Evolutionary conservation across 2,797 vertebrate species (phyloP).

Genomic region (Otus scops): DNA sequence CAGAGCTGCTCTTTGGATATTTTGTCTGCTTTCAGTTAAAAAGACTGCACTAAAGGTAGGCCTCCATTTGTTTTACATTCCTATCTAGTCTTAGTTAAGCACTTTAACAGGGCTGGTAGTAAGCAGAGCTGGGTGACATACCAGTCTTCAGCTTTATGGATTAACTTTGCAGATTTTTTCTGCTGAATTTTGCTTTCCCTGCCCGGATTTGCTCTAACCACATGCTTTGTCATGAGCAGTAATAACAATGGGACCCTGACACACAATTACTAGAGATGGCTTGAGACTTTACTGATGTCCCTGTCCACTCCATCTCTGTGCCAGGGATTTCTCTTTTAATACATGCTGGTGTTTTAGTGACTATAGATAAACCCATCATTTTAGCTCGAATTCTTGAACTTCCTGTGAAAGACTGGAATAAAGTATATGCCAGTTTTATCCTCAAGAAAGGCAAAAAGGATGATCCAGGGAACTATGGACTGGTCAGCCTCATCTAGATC

Average conservation of each 20-base stretch:
- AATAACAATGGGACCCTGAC: neutral
- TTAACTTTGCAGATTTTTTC: neutral
- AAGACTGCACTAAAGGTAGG: neutral
- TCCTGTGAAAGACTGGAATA: neutral
- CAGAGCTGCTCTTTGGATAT: neutral
- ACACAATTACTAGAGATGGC: neutral
- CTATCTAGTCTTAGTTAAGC: neutral
- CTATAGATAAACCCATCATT: neutral
- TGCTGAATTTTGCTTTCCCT: neutral
- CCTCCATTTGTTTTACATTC: neutral
- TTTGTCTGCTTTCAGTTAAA: neutral
- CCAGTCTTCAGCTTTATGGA: neutral
- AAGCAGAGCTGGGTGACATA: neutral
- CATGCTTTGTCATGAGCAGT: slow-evolving; percentile 15
- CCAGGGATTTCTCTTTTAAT: neutral
- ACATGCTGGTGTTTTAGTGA: neutral
- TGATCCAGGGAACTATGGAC: neutral
- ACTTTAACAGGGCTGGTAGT: neutral
- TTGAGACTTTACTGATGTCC: neutral
- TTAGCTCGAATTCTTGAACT: neutral
- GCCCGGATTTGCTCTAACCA: neutral
- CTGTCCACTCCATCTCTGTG: neutral
- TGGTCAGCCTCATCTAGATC: neutral
- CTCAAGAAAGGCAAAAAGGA: neutral
- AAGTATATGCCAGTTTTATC: neutral